Evolutionary conservation across 2,888 invertebrate species (phyloP), one percentile per base, ranked within the genome.

Genomic region (Antheraea yamamai): DNA sequence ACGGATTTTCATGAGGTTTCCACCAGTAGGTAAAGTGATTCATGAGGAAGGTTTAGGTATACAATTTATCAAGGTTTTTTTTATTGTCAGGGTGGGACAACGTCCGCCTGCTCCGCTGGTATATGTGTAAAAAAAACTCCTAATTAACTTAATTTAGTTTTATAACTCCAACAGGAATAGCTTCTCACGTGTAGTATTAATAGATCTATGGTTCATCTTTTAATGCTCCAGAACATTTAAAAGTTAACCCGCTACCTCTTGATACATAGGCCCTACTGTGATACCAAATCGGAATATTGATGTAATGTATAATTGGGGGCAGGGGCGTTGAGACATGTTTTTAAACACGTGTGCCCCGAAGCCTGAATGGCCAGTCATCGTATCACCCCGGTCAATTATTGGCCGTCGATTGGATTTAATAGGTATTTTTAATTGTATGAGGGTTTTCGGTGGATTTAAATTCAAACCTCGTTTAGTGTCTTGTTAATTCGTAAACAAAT

Each of bases 231-330:
- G 30, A 30, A 30, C 30, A 30, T 30, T 30, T 30, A 30, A 30
- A 30, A 30, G 30, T 30, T 61, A 23, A 47, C 39, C 52, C 52
- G 51, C 55, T 55, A 72, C 26, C 30, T 47, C 51, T 30, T 51
- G 52, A n/a, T 23, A 72, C 47, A 35, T 72, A 51, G 14, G 16
- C 30, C 64, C 4, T 10, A 26, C 26, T 30, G 64, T 26, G 70
- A 10, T 39, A 77, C 76, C 58, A 72, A 73, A 71, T 47, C 64
- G 64, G 78, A 77, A 77, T 78, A 78, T 76, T 74, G 78, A 78
- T 78, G 78, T 77, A 75, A 74, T 72, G 70, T 73, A 71, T 77
- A 78, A 77, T 78, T 75, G 75, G 70, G 66, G 73, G 72, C 66
- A 30, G 52, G 75, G 30, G 76, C 71, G 74, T 74, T 72, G 77